Percentiles rank a stretch among this genome's conserved stretches.
Evolutionary conservation across 2,113 vertebrate genomes (phyloP).

Genomic region (Etia nguti): DNA sequence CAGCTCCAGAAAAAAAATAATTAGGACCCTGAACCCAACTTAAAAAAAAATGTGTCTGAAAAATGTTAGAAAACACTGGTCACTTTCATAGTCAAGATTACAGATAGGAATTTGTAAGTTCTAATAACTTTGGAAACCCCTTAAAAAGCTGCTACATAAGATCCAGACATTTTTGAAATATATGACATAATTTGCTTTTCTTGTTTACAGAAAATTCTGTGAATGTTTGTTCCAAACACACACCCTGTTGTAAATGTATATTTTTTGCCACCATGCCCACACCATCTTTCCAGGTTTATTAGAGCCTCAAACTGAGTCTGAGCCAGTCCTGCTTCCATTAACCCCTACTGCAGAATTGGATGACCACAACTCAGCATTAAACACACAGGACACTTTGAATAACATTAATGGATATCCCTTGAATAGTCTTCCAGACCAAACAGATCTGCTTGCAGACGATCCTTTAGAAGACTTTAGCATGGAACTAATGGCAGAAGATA

Average conservation of each 20-base stretch:
- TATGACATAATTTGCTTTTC: neutral
- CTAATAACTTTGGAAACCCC: neutral
- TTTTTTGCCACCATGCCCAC: neutral
- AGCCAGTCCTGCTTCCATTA: slow-evolving; percentile 72
- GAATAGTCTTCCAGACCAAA: neutral
- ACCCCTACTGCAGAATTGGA: slow-evolving; percentile 68
- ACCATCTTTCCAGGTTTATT: slow-evolving; percentile 47
- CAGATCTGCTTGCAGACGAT: slow-evolving; percentile 1
- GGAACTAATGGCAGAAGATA: neutral
- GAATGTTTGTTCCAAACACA: neutral
- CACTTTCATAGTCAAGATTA: neutral
- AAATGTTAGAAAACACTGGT: neutral
- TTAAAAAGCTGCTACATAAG: neutral
- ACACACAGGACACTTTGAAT: neutral
- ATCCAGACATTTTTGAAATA: neutral
- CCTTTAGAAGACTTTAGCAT: neutral
- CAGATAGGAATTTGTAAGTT: neutral
- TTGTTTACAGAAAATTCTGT: neutral
- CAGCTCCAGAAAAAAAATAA: neutral
- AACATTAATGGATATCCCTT: neutral
- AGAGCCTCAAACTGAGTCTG: slow-evolving; percentile 50
- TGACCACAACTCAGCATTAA: neutral
- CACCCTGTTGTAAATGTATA: neutral
- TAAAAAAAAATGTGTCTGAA: neutral
- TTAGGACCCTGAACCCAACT: neutral